Evolutionary conservation across 2,797 vertebrate species (phyloP), one percentile per base, ranked within the genome.

Genomic region (Microhierax caerulescens): DNA sequence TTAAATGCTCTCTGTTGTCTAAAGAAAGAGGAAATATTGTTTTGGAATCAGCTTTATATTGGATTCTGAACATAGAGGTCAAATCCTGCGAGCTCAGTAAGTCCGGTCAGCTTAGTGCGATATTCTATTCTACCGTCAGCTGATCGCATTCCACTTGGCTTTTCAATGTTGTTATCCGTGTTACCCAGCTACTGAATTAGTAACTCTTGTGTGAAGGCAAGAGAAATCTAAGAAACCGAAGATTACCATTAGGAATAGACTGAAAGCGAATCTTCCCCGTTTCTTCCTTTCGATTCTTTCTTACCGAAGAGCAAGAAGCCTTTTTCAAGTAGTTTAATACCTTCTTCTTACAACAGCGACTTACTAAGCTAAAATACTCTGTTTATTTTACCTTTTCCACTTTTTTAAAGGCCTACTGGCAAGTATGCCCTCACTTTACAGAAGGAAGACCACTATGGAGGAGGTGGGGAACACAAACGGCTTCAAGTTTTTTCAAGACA

Each of bases 31-130:
- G 47, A 90, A 96, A 83, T 83, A 88, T 6, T 95, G 47, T 92
- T 85, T 86, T 95, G 69, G 74, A 85, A 94, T 96, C 69, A 85
- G 93, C 76, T 95, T 96, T 93, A 87, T 76, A 94, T 27, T 91
- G 82, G 87, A 65, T 95, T 97, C 83, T 85, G 86, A 95, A 81
- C 90, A 88, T 5, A 90, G 69, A 90, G n/a, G 85, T 77, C 41
- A 95, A 80, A 91, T 93, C 76, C 93, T 79, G 74, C 68, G 27
- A 92, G 90, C 74, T 85, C 76, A 59, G 69, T 72, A 90, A 85
- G 16, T 72, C 88, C 54, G 70, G 84, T 82, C 87, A 92, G 73
- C 67, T 97, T 90, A 83, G 37, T 47, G 70, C 25, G 95, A 70
- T 36, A 57, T 82, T 94, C 54, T 41, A 84, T 80, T 91, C 92